Percentiles rank a stretch among this genome's conserved stretches.
phyloP scores from a whole-genome alignment of 1,140 invertebrate species.

The Plodia interpunctella region DNA sequence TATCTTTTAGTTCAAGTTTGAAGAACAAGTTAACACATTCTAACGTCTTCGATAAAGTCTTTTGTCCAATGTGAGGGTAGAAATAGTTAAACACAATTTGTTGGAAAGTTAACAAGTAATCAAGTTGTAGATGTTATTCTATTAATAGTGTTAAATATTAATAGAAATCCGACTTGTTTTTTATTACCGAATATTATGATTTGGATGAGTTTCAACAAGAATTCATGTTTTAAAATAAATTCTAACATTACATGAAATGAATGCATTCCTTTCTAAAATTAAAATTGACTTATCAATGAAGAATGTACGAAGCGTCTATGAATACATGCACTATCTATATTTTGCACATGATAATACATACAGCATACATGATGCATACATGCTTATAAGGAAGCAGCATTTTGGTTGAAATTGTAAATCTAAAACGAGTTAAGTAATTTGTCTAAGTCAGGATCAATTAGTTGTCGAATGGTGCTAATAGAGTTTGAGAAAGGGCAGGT shows the following conservation, averaged over 20 bases:
- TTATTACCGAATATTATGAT: background rate
- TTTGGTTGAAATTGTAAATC: constrained; percentile 18
- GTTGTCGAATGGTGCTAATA: constrained; percentile 41
- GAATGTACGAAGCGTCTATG: background rate
- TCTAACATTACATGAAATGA: constrained; percentile 1
- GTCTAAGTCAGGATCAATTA: constrained; percentile 37
- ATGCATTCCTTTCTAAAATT: background rate
- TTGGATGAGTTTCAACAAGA: background rate
- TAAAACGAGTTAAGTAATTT: constrained; percentile 7
- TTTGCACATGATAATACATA: constrained; percentile 37
- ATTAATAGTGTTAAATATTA: too few species aligned
- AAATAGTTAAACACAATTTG: too few species aligned
- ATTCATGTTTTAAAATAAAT: constrained; percentile 2
- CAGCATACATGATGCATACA: too few species aligned
- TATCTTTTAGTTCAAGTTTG: too few species aligned
- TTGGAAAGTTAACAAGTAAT: too few species aligned
- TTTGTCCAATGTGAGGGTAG: too few species aligned
- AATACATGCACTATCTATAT: constrained; percentile 44
- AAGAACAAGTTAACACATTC: too few species aligned
- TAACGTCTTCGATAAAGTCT: too few species aligned
- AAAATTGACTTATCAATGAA: background rate
- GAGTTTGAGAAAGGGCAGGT: constrained; percentile 41
- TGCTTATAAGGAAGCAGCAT: constrained; percentile 42
- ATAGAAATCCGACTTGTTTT: background rate
- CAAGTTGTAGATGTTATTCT: too few species aligned